A percentile compares a stretch with the other conserved stretches of the same genome.
Conservation (phyloP, 2,113 vertebrate species). For the Hippocampus zosterae region DNA sequence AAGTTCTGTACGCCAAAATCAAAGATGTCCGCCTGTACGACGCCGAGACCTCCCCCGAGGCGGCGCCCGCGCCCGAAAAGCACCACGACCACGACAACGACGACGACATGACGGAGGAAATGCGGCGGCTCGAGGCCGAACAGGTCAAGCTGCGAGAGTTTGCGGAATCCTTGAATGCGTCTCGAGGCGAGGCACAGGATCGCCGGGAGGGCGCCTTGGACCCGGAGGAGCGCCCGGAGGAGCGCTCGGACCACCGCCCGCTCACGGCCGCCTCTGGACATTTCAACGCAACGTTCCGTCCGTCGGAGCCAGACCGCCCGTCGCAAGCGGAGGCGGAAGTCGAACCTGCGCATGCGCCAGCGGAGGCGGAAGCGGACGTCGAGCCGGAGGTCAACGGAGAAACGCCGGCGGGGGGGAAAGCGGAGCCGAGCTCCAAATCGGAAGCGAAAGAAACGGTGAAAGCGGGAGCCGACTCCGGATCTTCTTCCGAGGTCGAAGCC, state of each 20-base stretch:
- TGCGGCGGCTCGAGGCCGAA: constrained; percentile 57
- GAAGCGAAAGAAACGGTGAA: not conserved
- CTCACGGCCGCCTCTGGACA: constrained; percentile 19
- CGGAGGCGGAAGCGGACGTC: not conserved
- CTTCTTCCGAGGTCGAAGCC: not conserved
- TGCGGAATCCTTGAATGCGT: constrained; percentile 69
- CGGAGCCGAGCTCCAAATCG: not conserved
- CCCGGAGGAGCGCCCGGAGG: not conserved
- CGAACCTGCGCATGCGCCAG: not conserved
- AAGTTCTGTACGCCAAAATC: constrained; percentile 85
- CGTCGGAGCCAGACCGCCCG: not conserved
- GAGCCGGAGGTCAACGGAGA: not conserved
- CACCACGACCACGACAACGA: constrained; percentile 23
- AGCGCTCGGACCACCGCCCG: not conserved
- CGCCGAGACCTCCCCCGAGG: constrained; percentile 10
- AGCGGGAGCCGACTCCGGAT: no score
- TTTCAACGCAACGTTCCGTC: constrained; percentile 13
- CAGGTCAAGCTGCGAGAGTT: constrained; percentile 75
- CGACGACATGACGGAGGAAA: constrained; percentile 50
- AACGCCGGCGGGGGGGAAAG: constrained; percentile 7
- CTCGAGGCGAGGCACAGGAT: constrained; percentile 13
- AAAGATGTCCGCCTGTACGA: constrained; percentile 73
- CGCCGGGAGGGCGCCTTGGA: constrained; percentile 16
- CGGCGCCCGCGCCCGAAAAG: not conserved
- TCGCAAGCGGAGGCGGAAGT: not conserved